Evolutionary conservation across 1,140 invertebrate genomes (phyloP).

Genomic region (Oedothorax gibbosus): DNA sequence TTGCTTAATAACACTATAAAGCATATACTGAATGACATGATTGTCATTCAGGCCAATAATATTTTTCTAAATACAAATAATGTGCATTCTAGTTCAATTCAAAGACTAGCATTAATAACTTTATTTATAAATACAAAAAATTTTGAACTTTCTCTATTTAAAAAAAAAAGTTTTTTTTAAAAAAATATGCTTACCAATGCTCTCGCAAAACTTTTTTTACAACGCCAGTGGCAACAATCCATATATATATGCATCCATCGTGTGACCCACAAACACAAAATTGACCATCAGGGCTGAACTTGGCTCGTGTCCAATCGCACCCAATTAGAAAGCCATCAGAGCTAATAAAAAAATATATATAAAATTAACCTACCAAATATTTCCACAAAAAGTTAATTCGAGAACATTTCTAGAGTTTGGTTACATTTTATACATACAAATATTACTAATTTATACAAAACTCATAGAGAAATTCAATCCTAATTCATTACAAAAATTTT

Average conservation of each 20-base stretch:
- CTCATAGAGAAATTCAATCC: too few species aligned
- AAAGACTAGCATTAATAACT: neutral
- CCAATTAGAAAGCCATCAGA: slow-evolving; percentile 94
- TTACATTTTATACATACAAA: too few species aligned
- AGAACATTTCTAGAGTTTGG: too few species aligned
- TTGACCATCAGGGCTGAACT: slow-evolving; percentile 90
- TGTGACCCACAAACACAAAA: slow-evolving; percentile 89
- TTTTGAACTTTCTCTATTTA: neutral
- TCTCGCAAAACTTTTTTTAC: slow-evolving; percentile 89
- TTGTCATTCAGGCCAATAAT: too few species aligned
- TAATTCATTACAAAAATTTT: too few species aligned
- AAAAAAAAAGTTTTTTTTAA: neutral
- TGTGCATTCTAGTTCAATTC: slow-evolving; percentile 3
- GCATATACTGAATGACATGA: too few species aligned
- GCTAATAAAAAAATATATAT: slow-evolving; percentile 71
- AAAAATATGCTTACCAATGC: slow-evolving; percentile 79
- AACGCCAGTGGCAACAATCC: slow-evolving; percentile 84
- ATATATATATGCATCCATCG: slow-evolving; percentile 92
- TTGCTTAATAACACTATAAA: too few species aligned
- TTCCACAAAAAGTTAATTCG: too few species aligned
- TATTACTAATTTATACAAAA: too few species aligned
- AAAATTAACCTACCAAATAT: too few species aligned
- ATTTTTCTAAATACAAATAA: neutral
- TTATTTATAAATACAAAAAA: neutral
- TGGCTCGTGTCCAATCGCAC: slow-evolving; percentile 91